Evolutionary conservation across 64 coral and sea anemone species (phyloP).

Genomic region (Trachythela sp.): DNA sequence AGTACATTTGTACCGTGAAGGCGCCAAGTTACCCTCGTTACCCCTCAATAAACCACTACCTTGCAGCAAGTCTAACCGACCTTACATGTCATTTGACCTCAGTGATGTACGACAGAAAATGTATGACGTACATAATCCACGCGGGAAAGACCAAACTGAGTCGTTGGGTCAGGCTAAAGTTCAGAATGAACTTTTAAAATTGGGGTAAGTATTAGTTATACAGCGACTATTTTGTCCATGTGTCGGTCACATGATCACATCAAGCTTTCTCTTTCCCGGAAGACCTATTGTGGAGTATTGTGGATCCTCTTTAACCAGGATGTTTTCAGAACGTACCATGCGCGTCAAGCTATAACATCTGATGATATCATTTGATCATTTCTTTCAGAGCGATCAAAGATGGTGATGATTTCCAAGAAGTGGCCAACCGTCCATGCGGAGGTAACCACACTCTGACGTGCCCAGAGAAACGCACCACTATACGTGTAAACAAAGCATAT

Average conservation of each 20-base stretch:
- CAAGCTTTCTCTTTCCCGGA: background rate
- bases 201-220: background rate
- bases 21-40: background rate
- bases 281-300: no score
- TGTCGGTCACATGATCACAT: background rate
- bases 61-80: background rate
- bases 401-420: conserved; percentile 58
- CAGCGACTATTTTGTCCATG: background rate
- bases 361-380: background rate
- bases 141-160: background rate
- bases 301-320: no score
- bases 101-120: background rate
- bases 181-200: background rate
- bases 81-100: background rate
- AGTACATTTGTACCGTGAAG: background rate
- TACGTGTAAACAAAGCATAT: conserved; percentile 76
- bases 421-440: conserved; percentile 72
- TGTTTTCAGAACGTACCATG: no score
- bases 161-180: conserved; percentile 12
- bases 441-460: conserved; percentile 88
- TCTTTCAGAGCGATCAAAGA: conserved; percentile 19
- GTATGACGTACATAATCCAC: background rate
- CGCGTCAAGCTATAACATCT: no score
- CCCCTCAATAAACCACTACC: background rate
- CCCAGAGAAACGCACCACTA: conserved; percentile 69